Percentiles rank a stretch among this genome's conserved stretches.
Evolutionary conservation across 2,888 invertebrate genomes (phyloP).

Genomic region (Ypsolopha sequella): DNA sequence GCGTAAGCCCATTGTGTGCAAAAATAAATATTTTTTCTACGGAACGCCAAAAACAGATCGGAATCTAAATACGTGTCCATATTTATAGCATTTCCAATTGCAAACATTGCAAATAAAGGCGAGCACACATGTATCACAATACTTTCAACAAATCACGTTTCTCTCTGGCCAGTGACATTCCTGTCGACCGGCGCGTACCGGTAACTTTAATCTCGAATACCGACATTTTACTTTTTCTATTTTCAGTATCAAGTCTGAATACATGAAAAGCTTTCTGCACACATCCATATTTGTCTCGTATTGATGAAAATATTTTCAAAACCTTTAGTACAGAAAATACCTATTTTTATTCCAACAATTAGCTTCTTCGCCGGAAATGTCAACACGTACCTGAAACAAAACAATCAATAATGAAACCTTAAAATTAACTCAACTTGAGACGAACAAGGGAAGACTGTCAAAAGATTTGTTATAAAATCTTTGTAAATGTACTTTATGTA

Average conservation of each 20-base stretch:
- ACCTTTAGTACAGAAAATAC: too few relatives aligned
- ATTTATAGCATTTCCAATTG: not conserved
- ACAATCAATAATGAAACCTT: too few relatives aligned
- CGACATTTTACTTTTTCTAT: constrained; percentile 6
- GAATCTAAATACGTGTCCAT: not conserved
- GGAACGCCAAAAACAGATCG: not conserved
- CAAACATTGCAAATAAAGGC: not conserved
- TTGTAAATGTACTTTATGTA: too few relatives aligned
- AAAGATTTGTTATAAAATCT: too few relatives aligned
- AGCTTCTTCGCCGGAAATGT: too few relatives aligned
- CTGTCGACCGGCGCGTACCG: constrained; percentile 17
- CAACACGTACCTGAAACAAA: too few relatives aligned
- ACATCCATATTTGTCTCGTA: too few relatives aligned
- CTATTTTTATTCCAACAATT: too few relatives aligned
- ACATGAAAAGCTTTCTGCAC: not conserved
- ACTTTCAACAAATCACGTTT: not conserved
- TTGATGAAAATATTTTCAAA: too few relatives aligned
- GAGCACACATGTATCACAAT: not conserved
- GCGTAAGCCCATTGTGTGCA: too few relatives aligned
- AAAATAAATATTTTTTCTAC: not conserved
- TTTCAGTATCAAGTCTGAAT: constrained; percentile 1
- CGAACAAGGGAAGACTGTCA: too few relatives aligned
- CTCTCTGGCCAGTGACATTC: constrained; percentile 3
- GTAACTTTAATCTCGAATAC: constrained; percentile 28
- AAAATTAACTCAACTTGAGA: too few relatives aligned